Evolutionary conservation across 2,113 vertebrate species (phyloP).

Genomic region (Hemibagrus wyckioides): DNA sequence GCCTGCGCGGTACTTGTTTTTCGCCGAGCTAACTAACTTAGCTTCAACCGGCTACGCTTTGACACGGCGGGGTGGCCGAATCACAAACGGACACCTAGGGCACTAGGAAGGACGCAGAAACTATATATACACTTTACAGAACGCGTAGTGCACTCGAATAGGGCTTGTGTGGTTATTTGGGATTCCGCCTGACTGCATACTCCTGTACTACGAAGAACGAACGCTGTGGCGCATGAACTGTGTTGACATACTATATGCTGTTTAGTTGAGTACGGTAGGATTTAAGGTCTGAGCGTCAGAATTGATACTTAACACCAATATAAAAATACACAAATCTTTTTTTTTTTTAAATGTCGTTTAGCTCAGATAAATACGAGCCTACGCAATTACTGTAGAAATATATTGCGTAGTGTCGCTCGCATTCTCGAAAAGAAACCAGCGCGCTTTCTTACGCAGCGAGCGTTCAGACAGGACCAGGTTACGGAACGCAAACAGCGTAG

Average conservation of each 20-base stretch:
- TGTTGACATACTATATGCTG: not conserved
- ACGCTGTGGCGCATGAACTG: constrained; percentile 14
- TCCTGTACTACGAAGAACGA: not conserved
- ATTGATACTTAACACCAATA: too few relatives aligned
- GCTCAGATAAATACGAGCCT: not conserved
- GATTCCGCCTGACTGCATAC: not conserved
- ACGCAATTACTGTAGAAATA: not conserved
- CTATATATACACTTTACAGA: too few relatives aligned
- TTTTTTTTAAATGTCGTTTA: not conserved
- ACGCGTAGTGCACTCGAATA: not conserved
- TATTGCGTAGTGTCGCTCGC: not conserved
- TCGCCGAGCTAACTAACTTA: constrained; percentile 10
- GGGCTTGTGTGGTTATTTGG: not conserved
- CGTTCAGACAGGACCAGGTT: too few relatives aligned
- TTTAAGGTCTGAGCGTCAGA: not conserved
- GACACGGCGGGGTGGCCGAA: not conserved
- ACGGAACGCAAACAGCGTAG: constrained; percentile 29
- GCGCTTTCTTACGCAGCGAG: not conserved
- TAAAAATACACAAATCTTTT: not conserved
- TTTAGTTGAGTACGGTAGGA: not conserved
- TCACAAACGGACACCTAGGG: not conserved
- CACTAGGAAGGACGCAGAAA: not conserved
- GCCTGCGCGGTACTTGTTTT: not conserved
- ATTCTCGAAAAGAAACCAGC: not conserved
- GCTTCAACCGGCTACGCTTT: constrained; percentile 10